Evolutionary conservation across 2,797 vertebrate species (phyloP), one percentile per base, ranked within the genome.

Genomic region (Acanthis flammea): DNA sequence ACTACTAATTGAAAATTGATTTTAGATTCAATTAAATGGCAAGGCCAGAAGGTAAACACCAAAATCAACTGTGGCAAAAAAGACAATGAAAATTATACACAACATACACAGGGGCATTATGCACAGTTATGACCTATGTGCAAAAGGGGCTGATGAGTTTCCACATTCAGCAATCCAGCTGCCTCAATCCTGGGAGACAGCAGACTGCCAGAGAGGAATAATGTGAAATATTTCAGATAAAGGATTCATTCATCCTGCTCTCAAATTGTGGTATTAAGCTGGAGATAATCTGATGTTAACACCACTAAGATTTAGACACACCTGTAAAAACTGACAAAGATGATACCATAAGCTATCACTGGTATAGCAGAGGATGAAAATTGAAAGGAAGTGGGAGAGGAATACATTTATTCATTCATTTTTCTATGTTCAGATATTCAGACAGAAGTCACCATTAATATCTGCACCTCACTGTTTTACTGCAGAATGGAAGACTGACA

Each of bases 1-100:
- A 93, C 76, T 60, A 88, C 86, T 97, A 98, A 97, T 97, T 97
- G 95, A 97, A 97, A 98, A 98, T 96, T 97, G 97, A 97, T 97
- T 97, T 97, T 89, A 62, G 63, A 95, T 97, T 95, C 96, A 97
- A 95, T 97, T 97, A 97, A 97, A 94, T 24, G 54, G 70, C 53
- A 37, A 73, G 60, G 53, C 92, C 73, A 71, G 42, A 94, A 95
- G 81, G 87, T 54, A 91, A 92, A 65, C 53, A 86, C 57, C 27
- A 62, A 75, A 86, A 63, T 80, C 44, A 87, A 45, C 66, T 39
- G n/a, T 35, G 37, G 86, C 33, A 87, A 81, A 45, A 86, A 58
- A 77, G 41, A 63, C 28, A 91, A 87, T 51, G n/a, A 70, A 77
- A 88, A 60, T 86, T 60, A 71, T 55, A 41, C 15, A 16, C 39